Evolutionary conservation across 2,888 invertebrate species (phyloP), one percentile per base, ranked within the genome.

Genomic region (Xestia xanthographa): DNA sequence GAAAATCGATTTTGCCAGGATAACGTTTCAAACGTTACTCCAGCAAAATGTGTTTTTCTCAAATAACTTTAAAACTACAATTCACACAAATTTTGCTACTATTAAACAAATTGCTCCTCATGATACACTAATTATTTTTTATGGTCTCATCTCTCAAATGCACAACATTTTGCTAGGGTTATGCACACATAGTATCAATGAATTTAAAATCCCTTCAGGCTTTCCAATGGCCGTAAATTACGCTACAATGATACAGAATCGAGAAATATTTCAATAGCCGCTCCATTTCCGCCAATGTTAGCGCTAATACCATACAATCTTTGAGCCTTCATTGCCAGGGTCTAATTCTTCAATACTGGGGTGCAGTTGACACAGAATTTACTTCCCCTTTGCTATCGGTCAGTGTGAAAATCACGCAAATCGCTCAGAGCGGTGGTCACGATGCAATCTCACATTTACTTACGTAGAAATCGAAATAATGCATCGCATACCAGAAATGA

Each of bases 351-450:
- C 56, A 65, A 86, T 71, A 75, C 56, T 48, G 48, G 50, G 66
- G 65, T 82, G 76, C 83, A 84, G 77, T 88, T 84, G 90, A 85
- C 88, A 90, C 75, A 79, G 85, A 85, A 87, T 88, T 87, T 80
- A 81, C 50, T 84, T 77, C 88, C 93, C 91, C 77, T 75, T 75
- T 89, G 93, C 92, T 91, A 87, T 93, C 91, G 92, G 93, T 91
- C 92, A 93, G 88, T 89, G 90, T 89, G 87, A 91, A 92, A 89
- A 86, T 87, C 87, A 86, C 75, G 89, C 89, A 84, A 91, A 91
- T 71, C 89, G 84, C 58, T 79, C 75, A 77, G 62, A 77, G 80
- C 62, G 56, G 66, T 63, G 80, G 87, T 89, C 91, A 91, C 91
- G 89, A 89, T 80, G 88, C 87, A 86, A 89, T 90, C 89, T 84